Evolutionary conservation across 2,113 vertebrate species (phyloP), one percentile per base, ranked within the genome.

Genomic region (Promerops cafer): DNA sequence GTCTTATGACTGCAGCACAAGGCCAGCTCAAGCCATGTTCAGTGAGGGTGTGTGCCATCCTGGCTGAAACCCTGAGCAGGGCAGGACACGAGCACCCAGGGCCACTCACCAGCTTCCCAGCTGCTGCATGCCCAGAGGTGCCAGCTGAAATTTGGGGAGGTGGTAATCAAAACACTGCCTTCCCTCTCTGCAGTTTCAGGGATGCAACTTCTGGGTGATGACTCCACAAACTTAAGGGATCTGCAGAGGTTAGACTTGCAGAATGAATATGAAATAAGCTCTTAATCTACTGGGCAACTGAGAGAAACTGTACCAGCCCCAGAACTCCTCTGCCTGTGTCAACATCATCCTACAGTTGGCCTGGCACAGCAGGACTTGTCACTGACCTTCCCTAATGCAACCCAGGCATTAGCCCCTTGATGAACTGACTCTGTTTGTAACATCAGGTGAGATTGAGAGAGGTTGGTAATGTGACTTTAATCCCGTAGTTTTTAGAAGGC

Each of bases 121-220:
- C 1, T 1, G 3, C 39, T 88, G 47, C 33, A 33, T 4, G 18
- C 35, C 45, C 27, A 26, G 59, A 63, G 23, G 22, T 0, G 1
- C 52, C 40, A 37, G 44, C 33, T 3, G 6, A 47, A 40, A 49
- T 27, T 0, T 14, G 19, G 22, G 71, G 18, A 47, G 39, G 23
- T 13, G 47, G 17, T 7, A 56, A 50, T 10, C 2, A 7, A 63
- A 91, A 20, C 0, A 0, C 50, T 70, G 52, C 42, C 57, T 57
- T 78, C 39, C 16, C 26, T 39, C 16, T 24, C 54, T n/a, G 13
- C 53, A 61, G 11, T 44, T 79, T 45, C 75, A 85, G 70, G 37
- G 54, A 54, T 11, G 12, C 1, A 5, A 30, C 28, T 72, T 60
- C 53, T 49, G 28, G 4, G 10, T 39, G 35, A 40, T 0, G 1